These are phyloP conservation scores for Halyomorpha halys DNA, from an alignment of 1,140 invertebrate genomes.

Conservation along the genomic window DNA sequence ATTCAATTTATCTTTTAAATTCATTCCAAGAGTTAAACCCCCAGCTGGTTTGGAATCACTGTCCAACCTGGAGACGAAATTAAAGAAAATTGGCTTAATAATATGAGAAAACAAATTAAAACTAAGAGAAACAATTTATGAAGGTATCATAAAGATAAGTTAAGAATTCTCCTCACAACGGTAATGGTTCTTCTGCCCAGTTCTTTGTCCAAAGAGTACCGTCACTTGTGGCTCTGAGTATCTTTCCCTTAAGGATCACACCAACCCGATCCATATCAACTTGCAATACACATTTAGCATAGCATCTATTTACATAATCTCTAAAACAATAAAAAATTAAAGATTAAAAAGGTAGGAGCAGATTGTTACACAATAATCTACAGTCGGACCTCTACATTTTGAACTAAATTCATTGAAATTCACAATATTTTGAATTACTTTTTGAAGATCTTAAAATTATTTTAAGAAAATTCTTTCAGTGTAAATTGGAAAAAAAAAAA, in stretches of 20 bases:
- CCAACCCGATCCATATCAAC: slow-evolving; percentile 89
- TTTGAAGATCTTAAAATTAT: too few species aligned
- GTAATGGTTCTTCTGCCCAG: slow-evolving; percentile 84
- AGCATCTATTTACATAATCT: slow-evolving; percentile 80
- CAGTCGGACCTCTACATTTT: too few species aligned
- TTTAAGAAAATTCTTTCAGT: too few species aligned
- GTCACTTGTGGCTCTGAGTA: slow-evolving; percentile 75
- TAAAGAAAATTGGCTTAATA: background rate
- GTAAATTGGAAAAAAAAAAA: too few species aligned
- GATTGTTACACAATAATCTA: background rate
- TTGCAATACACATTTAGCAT: slow-evolving; percentile 74
- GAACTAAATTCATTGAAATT: background rate
- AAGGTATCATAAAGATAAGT: background rate
- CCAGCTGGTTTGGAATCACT: slow-evolving; percentile 24
- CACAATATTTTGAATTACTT: too few species aligned
- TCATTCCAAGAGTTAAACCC: slow-evolving; percentile 11
- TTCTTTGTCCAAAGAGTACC: slow-evolving; percentile 77
- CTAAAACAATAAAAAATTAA: slow-evolving; percentile 34
- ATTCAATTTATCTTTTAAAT: slow-evolving; percentile 23
- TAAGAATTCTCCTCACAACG: slow-evolving; percentile 35
- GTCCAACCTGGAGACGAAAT: slow-evolving; percentile 24
- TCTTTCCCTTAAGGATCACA: slow-evolving; percentile 84
- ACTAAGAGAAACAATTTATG: background rate
- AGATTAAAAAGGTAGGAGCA: background rate
- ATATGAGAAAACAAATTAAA: background rate